Evolutionary conservation across 2,888 invertebrate species (phyloP), one percentile per base, ranked within the genome.

Genomic region (Glaucopsyche alexis): DNA sequence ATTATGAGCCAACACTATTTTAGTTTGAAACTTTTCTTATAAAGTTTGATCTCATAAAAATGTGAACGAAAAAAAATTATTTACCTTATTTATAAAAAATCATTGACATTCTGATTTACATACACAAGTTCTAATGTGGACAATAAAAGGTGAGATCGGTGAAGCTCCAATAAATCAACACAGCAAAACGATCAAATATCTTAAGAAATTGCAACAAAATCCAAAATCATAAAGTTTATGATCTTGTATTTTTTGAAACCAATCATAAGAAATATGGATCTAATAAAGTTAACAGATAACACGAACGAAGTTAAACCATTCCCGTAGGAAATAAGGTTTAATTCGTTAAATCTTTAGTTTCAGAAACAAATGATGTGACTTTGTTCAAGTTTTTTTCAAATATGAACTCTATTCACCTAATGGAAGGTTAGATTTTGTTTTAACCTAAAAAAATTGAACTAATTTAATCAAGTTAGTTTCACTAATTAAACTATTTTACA

Each of bases 401-500:
- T 5, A 7, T 29, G 60, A 60, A 60, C 29, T 38, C 13, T 60
- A 60, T 60, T 60, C 2, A 60, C 14, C 14, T 3, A 29, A 7
- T 13, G 60, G 60, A 60, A 38, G 60, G 60, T 14, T 60, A 1
- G 19, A 60, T 60, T 60, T 60, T 1, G 13, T 38, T 38, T 38
- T 29, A 7, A 38, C 5, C 13, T 1, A 29, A 60, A 60, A 55
- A 19, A 5, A 60, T 47, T 13, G 29, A 38, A 38, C 60, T 14
- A 60, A 60, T 60, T 60, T 60, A 55, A 38, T 38, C 60, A 60
- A 38, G 11, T 38, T 90, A 90, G 92, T 91, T 88, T 88, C 90
- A 91, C 90, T 92, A 90, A 93, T 92, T 89, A 90, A 84, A 80
- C 83, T 76, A 82, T 85, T 92, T 91, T 89, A 92, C 82, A 84